Percentiles rank a stretch among this genome's conserved stretches.
Evolutionary conservation across 2,888 invertebrate genomes (phyloP).

Genomic region (Taphrorychus bicolor): DNA sequence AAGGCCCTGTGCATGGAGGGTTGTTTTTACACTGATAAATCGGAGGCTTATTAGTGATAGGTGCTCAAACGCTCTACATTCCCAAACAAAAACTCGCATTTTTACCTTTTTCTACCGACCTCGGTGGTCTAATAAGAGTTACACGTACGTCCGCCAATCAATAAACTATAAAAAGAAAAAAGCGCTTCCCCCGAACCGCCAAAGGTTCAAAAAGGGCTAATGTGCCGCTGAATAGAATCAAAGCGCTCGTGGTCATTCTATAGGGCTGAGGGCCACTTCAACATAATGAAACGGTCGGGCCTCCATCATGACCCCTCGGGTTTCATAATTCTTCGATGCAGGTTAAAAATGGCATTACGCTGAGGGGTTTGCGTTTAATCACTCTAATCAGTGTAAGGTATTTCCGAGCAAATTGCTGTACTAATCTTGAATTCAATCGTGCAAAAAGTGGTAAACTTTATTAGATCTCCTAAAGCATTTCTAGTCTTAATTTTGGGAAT

Average conservation of each 20-base stretch:
- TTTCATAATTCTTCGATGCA: background rate
- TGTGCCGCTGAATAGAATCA: slow-evolving; percentile 6
- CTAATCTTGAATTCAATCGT: no score
- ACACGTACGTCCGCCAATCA: background rate
- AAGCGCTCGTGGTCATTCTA: background rate
- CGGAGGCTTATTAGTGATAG: slow-evolving; percentile 30
- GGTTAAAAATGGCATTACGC: background rate
- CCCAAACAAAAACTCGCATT: slow-evolving; percentile 7
- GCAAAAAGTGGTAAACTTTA: no score
- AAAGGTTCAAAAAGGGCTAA: background rate
- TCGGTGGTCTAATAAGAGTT: background rate
- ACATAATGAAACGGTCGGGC: slow-evolving; percentile 3
- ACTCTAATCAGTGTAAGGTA: background rate
- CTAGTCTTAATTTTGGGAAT: no score
- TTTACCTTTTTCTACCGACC: background rate
- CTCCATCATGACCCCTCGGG: background rate
- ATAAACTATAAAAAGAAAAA: slow-evolving; percentile 1
- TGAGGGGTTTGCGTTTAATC: background rate
- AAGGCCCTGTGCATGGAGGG: slow-evolving; percentile 24
- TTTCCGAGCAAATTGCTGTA: no score
- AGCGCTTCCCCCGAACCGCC: background rate
- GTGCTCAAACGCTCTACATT: no score
- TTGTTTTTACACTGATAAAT: slow-evolving; percentile 31
- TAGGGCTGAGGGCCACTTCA: slow-evolving; percentile 2
- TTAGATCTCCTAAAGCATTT: no score